These are phyloP conservation scores for Pristiophorus japonicus DNA, from an alignment of 2,113 vertebrate genomes.

Conservation along the genomic window DNA sequence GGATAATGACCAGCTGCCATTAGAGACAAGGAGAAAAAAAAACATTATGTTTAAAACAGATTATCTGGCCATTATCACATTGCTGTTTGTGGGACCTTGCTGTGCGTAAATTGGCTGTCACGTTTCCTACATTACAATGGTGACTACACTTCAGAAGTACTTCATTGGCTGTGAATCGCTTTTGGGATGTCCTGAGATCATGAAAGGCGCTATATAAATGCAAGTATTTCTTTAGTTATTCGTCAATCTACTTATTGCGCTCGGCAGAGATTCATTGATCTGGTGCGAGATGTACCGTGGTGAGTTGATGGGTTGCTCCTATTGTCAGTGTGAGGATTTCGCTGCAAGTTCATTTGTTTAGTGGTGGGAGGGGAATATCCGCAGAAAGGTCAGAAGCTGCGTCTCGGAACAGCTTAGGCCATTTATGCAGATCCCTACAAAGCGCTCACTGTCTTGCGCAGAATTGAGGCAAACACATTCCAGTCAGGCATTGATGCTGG, in stretches of 20 bases:
- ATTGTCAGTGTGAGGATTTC: not conserved
- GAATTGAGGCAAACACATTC: not conserved
- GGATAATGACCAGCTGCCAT: too few relatives aligned
- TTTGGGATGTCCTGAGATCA: not conserved
- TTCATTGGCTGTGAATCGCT: not conserved
- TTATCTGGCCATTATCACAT: not conserved
- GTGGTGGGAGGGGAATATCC: not conserved
- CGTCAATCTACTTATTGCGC: not conserved
- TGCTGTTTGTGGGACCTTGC: not conserved
- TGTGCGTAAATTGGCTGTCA: not conserved
- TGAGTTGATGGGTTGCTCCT: not conserved
- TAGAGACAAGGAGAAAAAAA: too few relatives aligned
- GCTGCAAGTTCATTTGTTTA: not conserved
- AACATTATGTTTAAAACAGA: too few relatives aligned
- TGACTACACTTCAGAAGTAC: too few relatives aligned
- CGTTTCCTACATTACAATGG: not conserved
- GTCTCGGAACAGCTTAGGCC: not conserved
- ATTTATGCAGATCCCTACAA: constrained; percentile 4
- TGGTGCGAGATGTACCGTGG: not conserved
- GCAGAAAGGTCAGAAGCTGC: not conserved
- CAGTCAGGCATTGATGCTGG: not conserved
- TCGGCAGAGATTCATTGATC: not conserved
- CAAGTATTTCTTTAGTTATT: not conserved
- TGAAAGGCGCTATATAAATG: not conserved
- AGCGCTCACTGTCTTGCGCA: not conserved